Percentiles rank a stretch among this genome's conserved stretches.
Conservation (phyloP, 2,113 vertebrate genomes). For the Datnioides undecimradiatus region DNA sequence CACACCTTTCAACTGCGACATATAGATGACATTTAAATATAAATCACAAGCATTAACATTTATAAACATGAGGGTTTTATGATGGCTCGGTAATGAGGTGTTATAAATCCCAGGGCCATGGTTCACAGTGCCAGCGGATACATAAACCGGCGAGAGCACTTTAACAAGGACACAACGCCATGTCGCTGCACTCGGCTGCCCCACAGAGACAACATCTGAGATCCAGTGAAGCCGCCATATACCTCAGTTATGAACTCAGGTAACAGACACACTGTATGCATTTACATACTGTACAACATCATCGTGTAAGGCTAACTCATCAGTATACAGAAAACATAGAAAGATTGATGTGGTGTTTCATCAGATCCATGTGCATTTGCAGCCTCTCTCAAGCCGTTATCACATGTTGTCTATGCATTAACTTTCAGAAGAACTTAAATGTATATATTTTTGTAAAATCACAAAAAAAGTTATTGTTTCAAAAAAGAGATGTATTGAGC, state of each 20-base stretch:
- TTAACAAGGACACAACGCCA: conserved; percentile 66
- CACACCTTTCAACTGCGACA: conserved; percentile 64
- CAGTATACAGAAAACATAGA: not conserved
- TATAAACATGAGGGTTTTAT: conserved; percentile 75
- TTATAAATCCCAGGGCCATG: conserved; percentile 70
- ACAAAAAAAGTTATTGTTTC: too few relatives aligned
- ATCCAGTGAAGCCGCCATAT: conserved; percentile 3
- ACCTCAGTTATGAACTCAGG: conserved; percentile 39
- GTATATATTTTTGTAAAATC: not conserved
- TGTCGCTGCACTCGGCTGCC: conserved; percentile 19
- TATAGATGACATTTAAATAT: conserved; percentile 74
- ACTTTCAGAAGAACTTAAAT: too few relatives aligned
- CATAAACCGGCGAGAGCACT: conserved; percentile 66
- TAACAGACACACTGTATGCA: conserved; percentile 10
- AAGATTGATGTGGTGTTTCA: not conserved
- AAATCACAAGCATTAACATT: conserved; percentile 76
- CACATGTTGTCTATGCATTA: too few relatives aligned
- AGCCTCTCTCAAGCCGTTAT: too few relatives aligned
- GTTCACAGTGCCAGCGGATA: conserved; percentile 57
- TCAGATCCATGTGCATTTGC: not conserved
- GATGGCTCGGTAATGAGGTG: conserved; percentile 70
- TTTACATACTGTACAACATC: not conserved
- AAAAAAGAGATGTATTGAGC: too few relatives aligned
- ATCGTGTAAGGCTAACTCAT: not conserved
- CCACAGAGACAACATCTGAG: conserved; percentile 37